These are phyloP conservation scores for Struthio camelus DNA, from an alignment of 2,113 vertebrate genomes.

Conservation along the genomic window DNA sequence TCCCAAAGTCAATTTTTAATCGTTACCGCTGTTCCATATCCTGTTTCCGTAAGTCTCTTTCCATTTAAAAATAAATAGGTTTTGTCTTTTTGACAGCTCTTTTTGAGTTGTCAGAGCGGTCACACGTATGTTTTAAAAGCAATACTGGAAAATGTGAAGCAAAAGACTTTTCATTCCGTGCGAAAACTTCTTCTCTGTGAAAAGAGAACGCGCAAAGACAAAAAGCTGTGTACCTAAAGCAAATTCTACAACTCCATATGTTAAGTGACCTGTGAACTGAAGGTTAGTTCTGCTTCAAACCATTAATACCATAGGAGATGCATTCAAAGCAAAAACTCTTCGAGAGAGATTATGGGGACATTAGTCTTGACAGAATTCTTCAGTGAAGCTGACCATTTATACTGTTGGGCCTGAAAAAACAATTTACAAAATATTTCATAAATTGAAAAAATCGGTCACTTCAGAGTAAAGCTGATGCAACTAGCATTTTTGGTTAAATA, in stretches of 20 bases:
- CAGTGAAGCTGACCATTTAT: background rate
- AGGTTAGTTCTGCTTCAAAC: background rate
- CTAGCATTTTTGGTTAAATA: background rate
- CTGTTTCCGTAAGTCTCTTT: background rate
- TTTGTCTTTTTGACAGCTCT: background rate
- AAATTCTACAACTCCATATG: background rate
- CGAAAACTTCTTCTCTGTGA: background rate
- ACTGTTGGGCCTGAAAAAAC: background rate
- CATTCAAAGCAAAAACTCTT: background rate
- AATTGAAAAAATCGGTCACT: background rate
- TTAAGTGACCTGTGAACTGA: slow-evolving; percentile 3
- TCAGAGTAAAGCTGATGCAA: background rate
- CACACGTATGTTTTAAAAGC: background rate
- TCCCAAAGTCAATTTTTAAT: background rate
- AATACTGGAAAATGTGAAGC: background rate
- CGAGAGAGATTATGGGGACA: background rate
- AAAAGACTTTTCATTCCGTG: background rate
- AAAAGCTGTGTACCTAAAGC: background rate
- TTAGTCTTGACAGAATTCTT: background rate
- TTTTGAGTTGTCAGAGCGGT: background rate
- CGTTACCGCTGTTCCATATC: background rate
- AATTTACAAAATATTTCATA: background rate
- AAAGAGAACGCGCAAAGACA: background rate
- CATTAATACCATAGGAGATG: background rate
- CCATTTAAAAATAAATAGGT: background rate